These are phyloP conservation scores for Halcyon smyrnensis DNA, from an alignment of 2,797 vertebrate genomes.

Conservation along the genomic window DNA sequence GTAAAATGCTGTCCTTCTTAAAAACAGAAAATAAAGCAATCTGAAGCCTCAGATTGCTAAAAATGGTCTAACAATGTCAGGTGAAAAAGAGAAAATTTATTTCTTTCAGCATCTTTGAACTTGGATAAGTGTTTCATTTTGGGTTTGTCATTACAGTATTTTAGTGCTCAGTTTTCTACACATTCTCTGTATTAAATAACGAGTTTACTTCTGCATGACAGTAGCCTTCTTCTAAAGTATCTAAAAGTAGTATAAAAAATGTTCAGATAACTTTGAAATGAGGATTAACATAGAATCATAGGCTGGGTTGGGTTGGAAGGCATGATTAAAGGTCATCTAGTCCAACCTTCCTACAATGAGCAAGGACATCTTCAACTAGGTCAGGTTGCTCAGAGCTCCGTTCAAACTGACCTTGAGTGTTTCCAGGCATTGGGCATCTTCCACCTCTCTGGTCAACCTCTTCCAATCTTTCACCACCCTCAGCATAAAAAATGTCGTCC, in stretches of 20 bases:
- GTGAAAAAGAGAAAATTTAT: not conserved
- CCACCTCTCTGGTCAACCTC: no score
- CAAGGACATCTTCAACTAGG: no score
- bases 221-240: not conserved
- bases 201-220: no score
- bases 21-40: not conserved
- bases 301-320: not conserved
- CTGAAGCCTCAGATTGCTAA: not conserved
- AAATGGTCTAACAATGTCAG: not conserved
- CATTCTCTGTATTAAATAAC: not conserved
- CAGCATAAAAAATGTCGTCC: no score
- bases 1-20: not conserved
- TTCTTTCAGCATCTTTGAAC: not conserved
- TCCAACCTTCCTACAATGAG: not conserved
- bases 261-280: not conserved
- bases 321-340: not conserved
- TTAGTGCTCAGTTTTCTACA: not conserved
- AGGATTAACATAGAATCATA: not conserved
- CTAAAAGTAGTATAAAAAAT: not conserved
- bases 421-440: no score
- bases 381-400: not conserved
- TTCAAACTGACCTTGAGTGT: not conserved
- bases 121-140: not conserved
- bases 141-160: not conserved
- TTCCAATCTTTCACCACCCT: not conserved